phyloP scores from a whole-genome alignment of 2,797 vertebrate genomes.

The Eidolon dupreanum region DNA sequence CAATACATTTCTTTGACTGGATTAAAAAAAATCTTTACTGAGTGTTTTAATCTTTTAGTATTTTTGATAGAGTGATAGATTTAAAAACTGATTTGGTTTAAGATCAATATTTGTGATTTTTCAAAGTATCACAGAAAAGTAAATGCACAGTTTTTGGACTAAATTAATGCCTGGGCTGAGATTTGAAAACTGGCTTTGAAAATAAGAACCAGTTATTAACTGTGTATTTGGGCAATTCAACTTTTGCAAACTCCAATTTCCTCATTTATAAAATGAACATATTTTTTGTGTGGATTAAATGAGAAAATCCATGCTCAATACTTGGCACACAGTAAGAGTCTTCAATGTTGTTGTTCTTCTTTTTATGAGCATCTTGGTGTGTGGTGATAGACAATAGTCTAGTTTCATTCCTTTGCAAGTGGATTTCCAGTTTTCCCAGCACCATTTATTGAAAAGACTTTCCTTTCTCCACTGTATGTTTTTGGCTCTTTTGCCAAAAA shows the following conservation, averaged over 20 bases:
- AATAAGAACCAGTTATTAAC: neutral
- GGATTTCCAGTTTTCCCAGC: no score
- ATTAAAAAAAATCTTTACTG: neutral
- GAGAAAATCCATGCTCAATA: no score
- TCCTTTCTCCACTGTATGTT: no score
- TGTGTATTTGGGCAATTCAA: neutral
- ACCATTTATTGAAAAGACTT: no score
- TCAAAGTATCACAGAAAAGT: neutral
- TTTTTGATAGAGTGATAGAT: neutral
- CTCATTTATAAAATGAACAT: no score
- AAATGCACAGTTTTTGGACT: neutral
- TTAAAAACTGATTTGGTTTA: neutral
- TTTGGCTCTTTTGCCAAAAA: no score
- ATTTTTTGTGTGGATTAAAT: no score
- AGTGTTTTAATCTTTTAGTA: neutral
- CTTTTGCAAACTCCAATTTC: neutral
- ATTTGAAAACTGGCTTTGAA: neutral
- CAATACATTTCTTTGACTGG: neutral
- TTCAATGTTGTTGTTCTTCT: no score
- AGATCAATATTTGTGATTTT: neutral
- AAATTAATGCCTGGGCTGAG: neutral
- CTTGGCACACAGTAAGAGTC: no score
- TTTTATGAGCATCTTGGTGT: no score
- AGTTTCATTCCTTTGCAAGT: no score
- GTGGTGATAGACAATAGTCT: no score